These are phyloP conservation scores for Xenentodon cancila DNA, from an alignment of 2,797 vertebrate species.

Conservation along the genomic window DNA sequence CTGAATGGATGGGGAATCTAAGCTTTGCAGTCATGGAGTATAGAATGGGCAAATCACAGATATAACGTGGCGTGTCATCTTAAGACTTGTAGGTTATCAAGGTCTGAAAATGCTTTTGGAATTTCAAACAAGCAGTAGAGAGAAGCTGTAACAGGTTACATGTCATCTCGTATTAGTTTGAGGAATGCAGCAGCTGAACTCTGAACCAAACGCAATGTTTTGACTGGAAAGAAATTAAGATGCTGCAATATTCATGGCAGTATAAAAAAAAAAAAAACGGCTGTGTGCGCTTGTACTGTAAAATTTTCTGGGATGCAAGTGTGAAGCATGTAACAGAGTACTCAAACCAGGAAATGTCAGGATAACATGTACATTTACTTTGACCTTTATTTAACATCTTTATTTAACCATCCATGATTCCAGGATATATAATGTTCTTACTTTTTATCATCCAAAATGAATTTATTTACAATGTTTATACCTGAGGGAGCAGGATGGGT, in stretches of 20 bases:
- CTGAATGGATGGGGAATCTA: slow-evolving; percentile 16
- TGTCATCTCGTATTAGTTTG: slow-evolving; percentile 31
- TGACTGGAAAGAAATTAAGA: slow-evolving; percentile 13
- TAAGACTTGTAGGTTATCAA: slow-evolving; percentile 43
- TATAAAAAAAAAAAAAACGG: not conserved
- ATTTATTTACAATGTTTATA: no score
- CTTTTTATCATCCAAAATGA: no score
- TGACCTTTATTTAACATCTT: no score
- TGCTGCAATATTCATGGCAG: not conserved
- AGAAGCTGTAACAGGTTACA: slow-evolving; percentile 22
- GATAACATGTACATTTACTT: no score
- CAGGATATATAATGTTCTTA: no score
- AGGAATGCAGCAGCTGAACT: slow-evolving; percentile 3
- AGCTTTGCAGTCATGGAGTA: slow-evolving; percentile 18
- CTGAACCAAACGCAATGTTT: slow-evolving; percentile 1
- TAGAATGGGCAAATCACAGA: slow-evolving; percentile 27
- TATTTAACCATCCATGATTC: no score
- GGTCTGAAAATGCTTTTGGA: slow-evolving; percentile 33
- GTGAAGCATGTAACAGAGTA: no score
- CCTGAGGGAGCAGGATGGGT: no score
- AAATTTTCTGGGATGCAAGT: no score
- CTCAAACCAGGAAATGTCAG: no score
- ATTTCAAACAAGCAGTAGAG: slow-evolving; percentile 31
- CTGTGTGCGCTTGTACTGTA: no score
- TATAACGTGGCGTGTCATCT: slow-evolving; percentile 40